These are phyloP conservation scores for Octonoba sinensis DNA, from an alignment of 2,888 invertebrate genomes.

Conservation along the genomic window DNA sequence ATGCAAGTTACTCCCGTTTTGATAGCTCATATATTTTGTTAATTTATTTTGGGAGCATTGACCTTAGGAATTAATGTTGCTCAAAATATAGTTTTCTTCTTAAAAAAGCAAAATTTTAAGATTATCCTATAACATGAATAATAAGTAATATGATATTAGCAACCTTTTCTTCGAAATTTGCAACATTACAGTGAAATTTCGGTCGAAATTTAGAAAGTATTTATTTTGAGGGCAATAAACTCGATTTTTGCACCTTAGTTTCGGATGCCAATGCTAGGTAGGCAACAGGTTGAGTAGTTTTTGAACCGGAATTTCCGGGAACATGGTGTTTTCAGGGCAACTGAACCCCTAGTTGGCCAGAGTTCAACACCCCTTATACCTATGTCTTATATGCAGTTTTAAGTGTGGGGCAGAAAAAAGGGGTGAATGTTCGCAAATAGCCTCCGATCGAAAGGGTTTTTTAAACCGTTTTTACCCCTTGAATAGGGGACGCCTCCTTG, in stretches of 20 bases:
- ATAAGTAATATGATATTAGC: too few relatives aligned
- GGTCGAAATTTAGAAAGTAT: conserved; percentile 4
- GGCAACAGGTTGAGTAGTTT: conserved; percentile 25
- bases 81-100: too few relatives aligned
- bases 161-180: too few relatives aligned
- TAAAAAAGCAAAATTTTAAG: too few relatives aligned
- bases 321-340: conserved; percentile 23
- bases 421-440: conserved; percentile 49
- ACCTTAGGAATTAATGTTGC: too few relatives aligned
- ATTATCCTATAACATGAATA: too few relatives aligned
- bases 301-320: conserved; percentile 49
- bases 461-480: conserved; percentile 21
- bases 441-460: conserved; percentile 23
- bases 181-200: too few relatives aligned
- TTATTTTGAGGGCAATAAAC: conserved; percentile 48
- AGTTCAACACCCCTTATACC: background rate
- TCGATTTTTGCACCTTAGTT: conserved; percentile 42
- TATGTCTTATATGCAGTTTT: too few relatives aligned
- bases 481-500: conserved; percentile 12
- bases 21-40: too few relatives aligned
- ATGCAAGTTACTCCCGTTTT: too few relatives aligned
- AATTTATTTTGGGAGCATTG: too few relatives aligned
- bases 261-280: conserved; percentile 54
- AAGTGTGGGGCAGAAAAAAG: conserved; percentile 29
- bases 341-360: conserved; percentile 53